Base-by-base conservation (phyloP, 1,140 invertebrate species). In the Aphaenogaster rudis region DNA sequence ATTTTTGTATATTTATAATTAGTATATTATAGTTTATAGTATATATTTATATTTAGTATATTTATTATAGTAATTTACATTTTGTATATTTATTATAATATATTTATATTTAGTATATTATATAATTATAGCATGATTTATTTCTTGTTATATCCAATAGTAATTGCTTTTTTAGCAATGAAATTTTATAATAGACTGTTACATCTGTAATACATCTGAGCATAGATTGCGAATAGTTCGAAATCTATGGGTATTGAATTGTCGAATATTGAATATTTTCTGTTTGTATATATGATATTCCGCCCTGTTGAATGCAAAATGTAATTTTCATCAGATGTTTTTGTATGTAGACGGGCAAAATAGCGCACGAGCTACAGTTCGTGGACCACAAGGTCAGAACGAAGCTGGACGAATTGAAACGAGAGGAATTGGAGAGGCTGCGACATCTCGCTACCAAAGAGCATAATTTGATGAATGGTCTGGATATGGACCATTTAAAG, bases 331-430 rank as follows among this genome's bases (percentile, higher is more conserved):
- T 13, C 36, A 59, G 7, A 78, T 48, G 2, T 54, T 90, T 74
- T 78, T 91, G 50, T 91, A 90, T 93, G 48, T 93, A 98, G 98
- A 97, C 96, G 92, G 99, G 99, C 3, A 98, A 98, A 94, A 99
- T 99, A 88, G 98, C 99, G 0, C 96, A 97, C 77, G 97, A 99
- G 92, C 95, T 99, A 81, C 98, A 99, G 91, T 98, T 98, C 94
- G 98, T 99, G 0, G 97, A 97, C 93, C 98, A 99, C 93, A 96
- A 98, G 93, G 97, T 99, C 0, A 96, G 99, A 88, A 97, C 97
- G 2, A 98, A 97, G 95, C 94, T 99, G 33, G 99, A 99, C 94
- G 99, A 99, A 96, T 96, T 99, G 21, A 99, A 99, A 95, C 96
- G 99, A 69, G 96, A 97, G 48, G 99, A 99, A 96, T 90, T 99